A percentile compares a stretch with the other conserved stretches of the same genome.
These are phyloP conservation scores for Zaprionus nigranus DNA, from an alignment of 1,140 invertebrate genomes.

Conservation along the genomic window DNA sequence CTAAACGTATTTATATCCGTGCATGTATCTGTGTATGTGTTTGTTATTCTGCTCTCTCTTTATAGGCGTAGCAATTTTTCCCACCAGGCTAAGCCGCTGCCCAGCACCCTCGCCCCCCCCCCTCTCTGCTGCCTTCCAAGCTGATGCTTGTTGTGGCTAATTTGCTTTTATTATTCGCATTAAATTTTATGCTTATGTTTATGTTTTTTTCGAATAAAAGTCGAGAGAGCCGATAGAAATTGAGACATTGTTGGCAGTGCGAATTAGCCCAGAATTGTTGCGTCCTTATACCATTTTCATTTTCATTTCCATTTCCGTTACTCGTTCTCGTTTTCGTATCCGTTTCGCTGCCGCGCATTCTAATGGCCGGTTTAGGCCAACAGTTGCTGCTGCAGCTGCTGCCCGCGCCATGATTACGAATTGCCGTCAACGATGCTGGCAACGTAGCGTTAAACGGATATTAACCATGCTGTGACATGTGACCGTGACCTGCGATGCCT, in stretches of 20 bases:
- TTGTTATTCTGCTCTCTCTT: slow-evolving; percentile 44
- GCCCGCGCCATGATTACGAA: slow-evolving; percentile 48
- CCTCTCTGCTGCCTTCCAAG: no score
- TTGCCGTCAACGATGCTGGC: slow-evolving; percentile 23
- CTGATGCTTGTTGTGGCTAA: slow-evolving; percentile 68
- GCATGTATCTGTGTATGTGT: slow-evolving; percentile 42
- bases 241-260: slow-evolving; percentile 70
- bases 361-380: slow-evolving; percentile 69
- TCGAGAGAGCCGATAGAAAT: slow-evolving; percentile 57
- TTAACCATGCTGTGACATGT: slow-evolving; percentile 41
- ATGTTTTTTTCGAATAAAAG: slow-evolving; percentile 72
- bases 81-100: slow-evolving; percentile 49
- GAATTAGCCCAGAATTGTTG: slow-evolving; percentile 70
- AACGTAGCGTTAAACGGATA: slow-evolving; percentile 29
- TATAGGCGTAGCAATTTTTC: slow-evolving; percentile 68
- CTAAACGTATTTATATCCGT: slow-evolving; percentile 63
- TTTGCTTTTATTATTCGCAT: slow-evolving; percentile 79
- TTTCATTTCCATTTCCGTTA: neutral
- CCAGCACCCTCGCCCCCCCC: neutral
- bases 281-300: slow-evolving; percentile 32
- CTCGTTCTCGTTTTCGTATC: neutral
- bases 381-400: slow-evolving; percentile 39
- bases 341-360: slow-evolving; percentile 63
- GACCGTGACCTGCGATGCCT: slow-evolving; percentile 5
- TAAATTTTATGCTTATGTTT: slow-evolving; percentile 78